Conservation (phyloP, 2,888 invertebrate species). For the Thereva unica region DNA sequence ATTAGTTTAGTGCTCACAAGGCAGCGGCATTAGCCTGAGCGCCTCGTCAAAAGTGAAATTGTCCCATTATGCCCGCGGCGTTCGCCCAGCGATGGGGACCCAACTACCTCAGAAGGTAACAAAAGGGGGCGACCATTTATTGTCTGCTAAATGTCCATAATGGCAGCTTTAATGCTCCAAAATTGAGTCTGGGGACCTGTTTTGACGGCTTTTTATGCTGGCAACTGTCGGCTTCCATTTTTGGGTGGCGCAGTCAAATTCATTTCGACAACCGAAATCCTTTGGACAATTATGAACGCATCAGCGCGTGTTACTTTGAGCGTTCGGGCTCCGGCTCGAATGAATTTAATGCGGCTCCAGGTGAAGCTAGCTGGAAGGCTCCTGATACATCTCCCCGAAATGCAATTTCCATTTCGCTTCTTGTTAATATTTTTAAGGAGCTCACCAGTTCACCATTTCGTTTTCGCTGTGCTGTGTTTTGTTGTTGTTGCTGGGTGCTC, state of each 20-base stretch:
- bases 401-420: conserved; percentile 20
- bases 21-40: background rate
- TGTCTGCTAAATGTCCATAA: conserved; percentile 36
- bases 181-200: conserved; percentile 44
- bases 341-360: background rate
- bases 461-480: no score
- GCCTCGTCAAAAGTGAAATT: conserved; percentile 33
- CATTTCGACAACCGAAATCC: conserved; percentile 40
- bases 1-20: conserved; percentile 11
- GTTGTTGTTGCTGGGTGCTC: background rate
- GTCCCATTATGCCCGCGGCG: conserved; percentile 11
- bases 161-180: conserved; percentile 23
- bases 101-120: conserved; percentile 13
- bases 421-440: background rate
- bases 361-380: conserved; percentile 15
- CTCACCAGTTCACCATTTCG: background rate
- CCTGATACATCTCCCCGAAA: conserved; percentile 4
- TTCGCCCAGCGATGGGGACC: background rate
- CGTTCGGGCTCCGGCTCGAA: conserved; percentile 11
- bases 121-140: conserved; percentile 29
- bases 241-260: conserved; percentile 40
- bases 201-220: conserved; percentile 45
- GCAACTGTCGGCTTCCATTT: conserved; percentile 39
- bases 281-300: conserved; percentile 41
- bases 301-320: conserved; percentile 40